Evolutionary conservation across 2,888 invertebrate genomes (phyloP).

Genomic region (Cepaea hortensis): DNA sequence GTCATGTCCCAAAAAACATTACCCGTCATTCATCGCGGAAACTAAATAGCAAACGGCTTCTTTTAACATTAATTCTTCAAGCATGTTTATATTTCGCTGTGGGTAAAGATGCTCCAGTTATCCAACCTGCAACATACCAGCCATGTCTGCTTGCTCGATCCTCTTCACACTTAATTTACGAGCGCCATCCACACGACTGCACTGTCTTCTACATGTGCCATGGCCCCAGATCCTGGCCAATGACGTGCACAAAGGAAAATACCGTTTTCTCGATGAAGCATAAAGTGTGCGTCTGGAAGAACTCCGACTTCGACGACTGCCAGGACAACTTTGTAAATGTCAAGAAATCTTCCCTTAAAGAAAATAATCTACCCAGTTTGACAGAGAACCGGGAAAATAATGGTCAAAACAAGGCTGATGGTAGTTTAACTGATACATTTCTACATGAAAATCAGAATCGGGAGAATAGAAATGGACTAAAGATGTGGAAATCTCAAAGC

Average conservation of each 20-base stretch:
- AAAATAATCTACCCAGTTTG: not conserved
- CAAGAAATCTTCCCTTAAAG: not conserved
- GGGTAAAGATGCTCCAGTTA: not conserved
- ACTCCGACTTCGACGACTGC: constrained; percentile 54
- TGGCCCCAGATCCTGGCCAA: constrained; percentile 49
- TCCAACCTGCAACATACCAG: not conserved
- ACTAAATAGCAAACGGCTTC: not conserved
- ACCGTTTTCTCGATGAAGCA: constrained; percentile 55
- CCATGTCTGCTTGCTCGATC: not conserved
- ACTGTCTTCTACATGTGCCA: constrained; percentile 53
- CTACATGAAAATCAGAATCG: too few species aligned
- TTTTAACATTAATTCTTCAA: not conserved
- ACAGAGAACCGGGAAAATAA: too few species aligned
- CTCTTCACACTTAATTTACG: not conserved
- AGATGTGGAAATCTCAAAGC: not conserved
- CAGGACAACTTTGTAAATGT: not conserved
- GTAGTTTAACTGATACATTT: too few species aligned
- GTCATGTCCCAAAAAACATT: not conserved
- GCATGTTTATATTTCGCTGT: not conserved
- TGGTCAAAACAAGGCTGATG: too few species aligned
- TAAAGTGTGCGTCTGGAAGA: constrained; percentile 57
- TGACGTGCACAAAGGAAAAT: constrained; percentile 45
- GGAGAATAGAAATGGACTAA: not conserved
- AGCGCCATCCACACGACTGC: constrained; percentile 33
- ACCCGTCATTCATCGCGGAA: too few species aligned